Evolutionary conservation across 2,113 vertebrate genomes (phyloP).

Genomic region (Gambusia affinis): DNA sequence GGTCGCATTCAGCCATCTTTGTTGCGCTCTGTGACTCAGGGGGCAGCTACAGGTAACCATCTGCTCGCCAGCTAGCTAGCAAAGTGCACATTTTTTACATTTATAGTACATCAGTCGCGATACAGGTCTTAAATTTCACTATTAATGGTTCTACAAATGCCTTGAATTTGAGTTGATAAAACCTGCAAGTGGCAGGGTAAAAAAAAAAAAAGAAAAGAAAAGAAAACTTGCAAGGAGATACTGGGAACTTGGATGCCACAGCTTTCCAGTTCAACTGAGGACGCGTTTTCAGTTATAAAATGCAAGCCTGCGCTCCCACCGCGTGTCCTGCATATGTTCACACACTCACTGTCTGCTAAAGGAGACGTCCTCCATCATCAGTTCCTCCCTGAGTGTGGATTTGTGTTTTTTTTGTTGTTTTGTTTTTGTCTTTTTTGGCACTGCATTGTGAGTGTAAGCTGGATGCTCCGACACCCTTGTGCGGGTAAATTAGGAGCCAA

Average conservation of each 20-base stretch:
- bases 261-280: not conserved
- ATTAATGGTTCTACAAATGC: no score
- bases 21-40: no score
- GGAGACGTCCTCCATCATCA: constrained; percentile 25
- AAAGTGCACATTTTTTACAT: no score
- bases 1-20: no score
- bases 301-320: not conserved
- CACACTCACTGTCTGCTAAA: constrained; percentile 16
- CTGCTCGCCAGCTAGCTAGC: no score
- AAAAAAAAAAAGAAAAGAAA: no score
- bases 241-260: not conserved
- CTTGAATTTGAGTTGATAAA: no score
- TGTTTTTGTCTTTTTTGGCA: not conserved
- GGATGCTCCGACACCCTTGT: constrained; percentile 20
- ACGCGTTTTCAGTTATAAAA: not conserved
- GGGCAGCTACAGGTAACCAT: no score
- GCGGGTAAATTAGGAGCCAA: constrained; percentile 58
- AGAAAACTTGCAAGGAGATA: not conserved
- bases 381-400: constrained; percentile 16
- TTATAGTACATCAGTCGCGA: no score
- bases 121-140: no score
- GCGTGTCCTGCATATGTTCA: constrained; percentile 15
- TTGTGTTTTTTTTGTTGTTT: not conserved
- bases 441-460: not conserved
- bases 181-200: no score